Evolutionary conservation across 2,797 vertebrate species (phyloP).

Genomic region (Melanotaenia pygmaea): DNA sequence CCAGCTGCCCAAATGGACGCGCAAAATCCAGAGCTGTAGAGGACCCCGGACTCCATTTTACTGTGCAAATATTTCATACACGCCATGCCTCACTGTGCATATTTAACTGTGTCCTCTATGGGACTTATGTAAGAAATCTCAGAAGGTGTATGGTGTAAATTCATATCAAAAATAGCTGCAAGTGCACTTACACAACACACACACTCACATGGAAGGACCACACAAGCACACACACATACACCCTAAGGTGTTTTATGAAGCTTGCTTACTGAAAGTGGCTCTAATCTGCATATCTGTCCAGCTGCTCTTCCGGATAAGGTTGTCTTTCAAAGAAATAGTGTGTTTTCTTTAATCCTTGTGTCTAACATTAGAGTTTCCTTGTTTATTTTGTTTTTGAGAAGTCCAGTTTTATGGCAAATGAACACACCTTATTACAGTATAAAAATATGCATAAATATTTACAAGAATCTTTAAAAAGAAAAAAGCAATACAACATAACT

Average conservation of each 20-base stretch:
- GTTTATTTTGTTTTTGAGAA: neutral
- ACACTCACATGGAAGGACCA: conserved; percentile 31
- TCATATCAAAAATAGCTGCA: conserved; percentile 44
- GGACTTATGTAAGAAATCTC: conserved; percentile 64
- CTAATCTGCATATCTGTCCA: conserved; percentile 25
- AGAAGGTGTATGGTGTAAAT: conserved; percentile 48
- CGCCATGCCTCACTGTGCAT: conserved; percentile 27
- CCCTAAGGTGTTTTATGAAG: conserved; percentile 43
- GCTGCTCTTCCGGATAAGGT: conserved; percentile 11
- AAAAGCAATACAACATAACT: neutral
- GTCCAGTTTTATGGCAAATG: neutral
- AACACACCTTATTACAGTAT: no score
- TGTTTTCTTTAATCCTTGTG: neutral
- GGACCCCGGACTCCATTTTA: conserved; percentile 65
- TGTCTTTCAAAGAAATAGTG: neutral
- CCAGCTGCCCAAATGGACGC: conserved; percentile 49
- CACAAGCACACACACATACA: conserved; percentile 41
- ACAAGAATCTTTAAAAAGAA: neutral
- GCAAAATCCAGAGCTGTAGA: conserved; percentile 22
- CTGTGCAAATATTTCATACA: conserved; percentile 36
- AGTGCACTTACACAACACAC: conserved; percentile 58
- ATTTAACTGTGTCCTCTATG: conserved; percentile 34
- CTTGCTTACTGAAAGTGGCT: conserved; percentile 39
- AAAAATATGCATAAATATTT: neutral
- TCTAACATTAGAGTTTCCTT: neutral